These are phyloP conservation scores for Spodoptera litura DNA, from an alignment of 1,140 invertebrate species.

Conservation along the genomic window DNA sequence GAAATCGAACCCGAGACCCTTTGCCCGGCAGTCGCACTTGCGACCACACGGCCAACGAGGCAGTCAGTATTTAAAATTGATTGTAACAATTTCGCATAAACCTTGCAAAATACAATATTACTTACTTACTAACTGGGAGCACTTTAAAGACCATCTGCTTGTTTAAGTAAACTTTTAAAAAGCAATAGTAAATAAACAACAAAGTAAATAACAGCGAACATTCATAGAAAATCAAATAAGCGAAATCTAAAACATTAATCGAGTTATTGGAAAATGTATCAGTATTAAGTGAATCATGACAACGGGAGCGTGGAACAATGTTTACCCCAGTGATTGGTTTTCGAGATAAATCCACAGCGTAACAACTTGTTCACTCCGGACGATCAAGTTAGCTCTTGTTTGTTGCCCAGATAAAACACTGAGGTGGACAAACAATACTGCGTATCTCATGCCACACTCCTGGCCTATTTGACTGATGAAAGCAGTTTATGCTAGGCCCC, in stretches of 20 bases:
- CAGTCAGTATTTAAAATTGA: too few species aligned
- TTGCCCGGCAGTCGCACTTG: too few species aligned
- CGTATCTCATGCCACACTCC: conserved; percentile 19
- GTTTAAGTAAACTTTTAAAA: not conserved
- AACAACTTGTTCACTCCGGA: conserved; percentile 45
- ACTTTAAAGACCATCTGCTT: too few species aligned
- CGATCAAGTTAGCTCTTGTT: conserved; percentile 56
- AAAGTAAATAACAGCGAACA: not conserved
- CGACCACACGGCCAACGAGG: too few species aligned
- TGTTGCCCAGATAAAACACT: conserved; percentile 53
- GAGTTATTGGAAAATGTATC: conserved; percentile 33
- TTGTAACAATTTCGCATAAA: too few species aligned
- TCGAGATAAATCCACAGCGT: conserved; percentile 51
- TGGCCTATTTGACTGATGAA: conserved; percentile 35
- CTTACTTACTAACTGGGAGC: too few species aligned
- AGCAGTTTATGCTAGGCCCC: conserved; percentile 6
- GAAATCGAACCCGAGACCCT: too few species aligned
- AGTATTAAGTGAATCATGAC: conserved; percentile 25
- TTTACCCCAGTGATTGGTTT: conserved; percentile 58
- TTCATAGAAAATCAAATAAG: conserved; percentile 1
- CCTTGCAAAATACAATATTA: too few species aligned
- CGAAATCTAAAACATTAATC: conserved; percentile 3
- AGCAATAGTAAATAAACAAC: not conserved
- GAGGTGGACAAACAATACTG: conserved; percentile 43
- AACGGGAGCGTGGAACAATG: conserved; percentile 49